Percentiles rank a stretch among this genome's conserved stretches.
Evolutionary conservation across 2,888 invertebrate species (phyloP).

Genomic region (Tipula unca): DNA sequence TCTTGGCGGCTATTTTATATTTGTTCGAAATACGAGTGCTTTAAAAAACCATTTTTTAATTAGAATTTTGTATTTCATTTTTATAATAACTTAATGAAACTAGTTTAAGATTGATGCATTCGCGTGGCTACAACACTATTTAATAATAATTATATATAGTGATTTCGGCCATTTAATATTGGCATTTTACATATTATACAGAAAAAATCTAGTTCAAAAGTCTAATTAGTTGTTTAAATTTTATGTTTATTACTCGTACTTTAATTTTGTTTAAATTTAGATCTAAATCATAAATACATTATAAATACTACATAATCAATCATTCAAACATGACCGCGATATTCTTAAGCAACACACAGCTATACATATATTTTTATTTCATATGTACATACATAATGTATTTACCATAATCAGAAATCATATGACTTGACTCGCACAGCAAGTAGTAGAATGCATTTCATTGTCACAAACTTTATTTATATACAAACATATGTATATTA

Average conservation of each 20-base stretch:
- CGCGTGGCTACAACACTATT: too few relatives aligned
- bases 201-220: not conserved
- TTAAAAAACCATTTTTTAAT: too few relatives aligned
- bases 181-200: not conserved
- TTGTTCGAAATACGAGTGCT: too few relatives aligned
- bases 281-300: not conserved
- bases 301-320: not conserved
- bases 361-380: not conserved
- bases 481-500: not conserved
- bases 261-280: not conserved
- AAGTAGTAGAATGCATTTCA: conserved; percentile 14
- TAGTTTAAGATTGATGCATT: too few relatives aligned
- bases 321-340: not conserved
- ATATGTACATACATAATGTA: not conserved
- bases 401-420: not conserved
- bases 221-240: not conserved
- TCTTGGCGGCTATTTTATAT: too few relatives aligned
- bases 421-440: not conserved
- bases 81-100: too few relatives aligned
- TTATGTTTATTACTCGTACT: not conserved
- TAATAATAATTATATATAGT: too few relatives aligned
- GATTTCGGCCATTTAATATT: too few relatives aligned
- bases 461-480: not conserved
- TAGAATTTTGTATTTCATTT: too few relatives aligned
- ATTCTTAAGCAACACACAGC: not conserved